phyloP scores from a whole-genome alignment of 1,140 invertebrate species.

The Sinella curviseta region DNA sequence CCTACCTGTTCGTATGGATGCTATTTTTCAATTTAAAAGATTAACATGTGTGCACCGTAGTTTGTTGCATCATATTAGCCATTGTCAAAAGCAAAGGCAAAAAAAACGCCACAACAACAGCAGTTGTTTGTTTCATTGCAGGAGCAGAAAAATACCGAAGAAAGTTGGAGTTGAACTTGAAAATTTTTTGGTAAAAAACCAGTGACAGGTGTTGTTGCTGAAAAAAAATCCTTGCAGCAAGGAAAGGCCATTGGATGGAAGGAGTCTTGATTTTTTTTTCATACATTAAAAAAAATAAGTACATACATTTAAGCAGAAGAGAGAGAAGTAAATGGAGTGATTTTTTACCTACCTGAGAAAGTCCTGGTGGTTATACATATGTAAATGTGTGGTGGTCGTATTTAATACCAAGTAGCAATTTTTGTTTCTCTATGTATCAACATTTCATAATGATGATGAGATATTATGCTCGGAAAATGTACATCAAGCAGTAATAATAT shows the following conservation, averaged over 20 bases:
- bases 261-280: neutral
- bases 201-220: slow-evolving; percentile 23
- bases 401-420: too few species aligned
- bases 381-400: too few species aligned
- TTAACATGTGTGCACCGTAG: neutral
- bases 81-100: too few species aligned
- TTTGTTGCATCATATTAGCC: too few species aligned
- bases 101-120: too few species aligned
- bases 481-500: too few species aligned
- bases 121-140: too few species aligned
- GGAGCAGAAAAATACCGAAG: neutral
- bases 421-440: too few species aligned
- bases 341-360: neutral
- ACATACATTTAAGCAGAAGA: too few species aligned
- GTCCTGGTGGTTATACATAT: neutral
- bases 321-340: slow-evolving; percentile 3
- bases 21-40: neutral
- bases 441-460: too few species aligned
- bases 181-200: neutral
- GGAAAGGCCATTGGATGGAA: neutral
- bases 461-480: too few species aligned
- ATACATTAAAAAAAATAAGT: too few species aligned
- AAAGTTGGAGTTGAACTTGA: neutral
- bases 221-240: neutral
- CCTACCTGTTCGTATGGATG: neutral